Percentiles rank a stretch among this genome's conserved stretches.
These are phyloP conservation scores for Drosophila tristis DNA, from an alignment of 1,140 invertebrate species.

Conservation along the genomic window DNA sequence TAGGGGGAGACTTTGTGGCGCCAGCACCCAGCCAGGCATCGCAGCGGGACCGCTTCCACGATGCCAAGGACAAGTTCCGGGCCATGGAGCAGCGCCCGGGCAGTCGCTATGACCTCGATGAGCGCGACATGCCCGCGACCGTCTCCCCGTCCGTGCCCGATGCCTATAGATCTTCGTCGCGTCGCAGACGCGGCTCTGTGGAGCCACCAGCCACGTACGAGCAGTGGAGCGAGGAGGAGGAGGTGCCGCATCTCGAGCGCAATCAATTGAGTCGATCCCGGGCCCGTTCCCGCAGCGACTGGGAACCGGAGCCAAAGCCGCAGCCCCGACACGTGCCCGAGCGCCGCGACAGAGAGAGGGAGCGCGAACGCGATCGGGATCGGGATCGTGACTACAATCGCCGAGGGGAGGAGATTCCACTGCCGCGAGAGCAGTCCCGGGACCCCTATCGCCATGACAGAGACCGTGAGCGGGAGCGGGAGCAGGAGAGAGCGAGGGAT, in stretches of 20 bases:
- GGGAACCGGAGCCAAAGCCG: slow-evolving; percentile 55
- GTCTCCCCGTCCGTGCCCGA: slow-evolving; percentile 11
- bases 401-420: slow-evolving; percentile 13
- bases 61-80: slow-evolving; percentile 93
- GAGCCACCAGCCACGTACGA: slow-evolving; percentile 63
- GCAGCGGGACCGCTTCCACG: slow-evolving; percentile 91
- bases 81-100: slow-evolving; percentile 88
- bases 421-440: slow-evolving; percentile 45
- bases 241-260: slow-evolving; percentile 27
- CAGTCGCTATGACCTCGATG: slow-evolving; percentile 85
- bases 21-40: slow-evolving; percentile 78
- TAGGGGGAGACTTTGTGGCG: slow-evolving; percentile 19
- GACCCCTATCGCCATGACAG: slow-evolving; percentile 60
- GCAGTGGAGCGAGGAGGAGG: slow-evolving; percentile 78
- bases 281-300: slow-evolving; percentile 72
- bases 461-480: slow-evolving; percentile 33
- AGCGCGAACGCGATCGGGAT: slow-evolving; percentile 36
- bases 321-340: slow-evolving; percentile 24
- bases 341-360: slow-evolving; percentile 43
- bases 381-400: slow-evolving; percentile 57
- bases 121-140: slow-evolving; percentile 46
- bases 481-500: slow-evolving; percentile 17
- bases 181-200: slow-evolving; percentile 60
- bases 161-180: slow-evolving; percentile 57
- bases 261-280: slow-evolving; percentile 51